A percentile compares a stretch with the other conserved stretches of the same genome.
Evolutionary conservation across 2,113 vertebrate genomes (phyloP).

Genomic region (Onychostoma macrolepis): DNA sequence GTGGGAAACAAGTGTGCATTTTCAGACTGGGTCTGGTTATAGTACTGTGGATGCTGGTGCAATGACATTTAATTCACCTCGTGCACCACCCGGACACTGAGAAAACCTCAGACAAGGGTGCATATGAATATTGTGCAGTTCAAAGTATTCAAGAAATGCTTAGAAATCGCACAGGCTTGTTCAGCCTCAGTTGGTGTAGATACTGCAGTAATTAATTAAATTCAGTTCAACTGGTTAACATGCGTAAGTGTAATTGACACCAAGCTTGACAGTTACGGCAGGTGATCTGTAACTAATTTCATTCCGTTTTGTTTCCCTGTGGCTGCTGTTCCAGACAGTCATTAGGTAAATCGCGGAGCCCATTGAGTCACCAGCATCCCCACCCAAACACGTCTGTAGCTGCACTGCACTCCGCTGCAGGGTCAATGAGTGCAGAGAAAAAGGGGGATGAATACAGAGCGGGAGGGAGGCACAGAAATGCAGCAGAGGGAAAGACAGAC

Average conservation of each 20-base stretch:
- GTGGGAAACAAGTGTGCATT: neutral
- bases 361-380: slow-evolving; percentile 41
- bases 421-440: slow-evolving; percentile 55
- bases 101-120: neutral
- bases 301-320: slow-evolving; percentile 23
- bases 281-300: slow-evolving; percentile 42
- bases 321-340: slow-evolving; percentile 38
- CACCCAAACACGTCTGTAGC: slow-evolving; percentile 51
- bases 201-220: slow-evolving; percentile 34
- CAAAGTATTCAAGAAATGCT: neutral
- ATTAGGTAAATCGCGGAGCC: slow-evolving; percentile 41
- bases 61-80: slow-evolving; percentile 38
- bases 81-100: neutral
- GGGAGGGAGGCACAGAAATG: slow-evolving; percentile 38
- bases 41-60: slow-evolving; percentile 43
- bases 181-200: neutral
- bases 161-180: neutral
- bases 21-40: neutral
- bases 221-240: slow-evolving; percentile 32
- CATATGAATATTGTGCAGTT: neutral
- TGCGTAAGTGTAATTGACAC: slow-evolving; percentile 27
- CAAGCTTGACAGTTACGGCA: slow-evolving; percentile 37
- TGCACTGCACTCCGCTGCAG: slow-evolving; percentile 39
- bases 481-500: slow-evolving; percentile 47
- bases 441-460: slow-evolving; percentile 50